phyloP scores from a whole-genome alignment of 2,113 vertebrate species.

The Tupaia chinensis region DNA sequence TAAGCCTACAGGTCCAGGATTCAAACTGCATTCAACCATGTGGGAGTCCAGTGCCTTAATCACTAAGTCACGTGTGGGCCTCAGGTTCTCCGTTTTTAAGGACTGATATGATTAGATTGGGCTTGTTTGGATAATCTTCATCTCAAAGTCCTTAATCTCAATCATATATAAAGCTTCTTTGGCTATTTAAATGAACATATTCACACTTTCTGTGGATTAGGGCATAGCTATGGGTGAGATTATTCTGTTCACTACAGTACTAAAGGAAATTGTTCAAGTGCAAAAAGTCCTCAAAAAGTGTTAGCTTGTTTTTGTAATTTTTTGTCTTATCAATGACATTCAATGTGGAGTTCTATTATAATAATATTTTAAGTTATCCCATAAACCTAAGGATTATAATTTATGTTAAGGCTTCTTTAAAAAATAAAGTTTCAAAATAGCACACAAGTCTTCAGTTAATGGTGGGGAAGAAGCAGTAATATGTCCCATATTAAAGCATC shows the following conservation, averaged over 20 bases:
- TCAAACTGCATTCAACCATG: too few species aligned
- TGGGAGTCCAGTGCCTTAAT: too few species aligned
- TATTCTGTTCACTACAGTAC: not conserved
- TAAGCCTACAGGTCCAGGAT: too few species aligned
- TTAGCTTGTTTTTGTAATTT: not conserved
- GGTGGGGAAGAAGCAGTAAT: not conserved
- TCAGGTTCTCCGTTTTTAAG: not conserved
- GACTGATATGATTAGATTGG: not conserved
- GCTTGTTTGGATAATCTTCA: not conserved
- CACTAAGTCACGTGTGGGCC: too few species aligned
- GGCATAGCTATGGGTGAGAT: rapidly evolving
- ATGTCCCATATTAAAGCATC: not conserved
- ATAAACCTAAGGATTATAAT: slow-evolving; percentile 5
- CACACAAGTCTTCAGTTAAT: not conserved
- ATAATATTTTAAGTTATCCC: not conserved
- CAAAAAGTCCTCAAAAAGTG: not conserved
- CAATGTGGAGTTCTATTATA: not conserved
- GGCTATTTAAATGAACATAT: not conserved
- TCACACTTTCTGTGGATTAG: not conserved
- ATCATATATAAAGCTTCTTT: not conserved
- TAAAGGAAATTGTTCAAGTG: not conserved
- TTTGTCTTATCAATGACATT: not conserved
- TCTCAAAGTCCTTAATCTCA: not conserved
- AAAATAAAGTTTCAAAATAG: not conserved
- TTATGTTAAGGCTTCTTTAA: not conserved